phyloP scores from a whole-genome alignment of 2,888 invertebrate genomes.

The Conops quadrifasciatus region DNA sequence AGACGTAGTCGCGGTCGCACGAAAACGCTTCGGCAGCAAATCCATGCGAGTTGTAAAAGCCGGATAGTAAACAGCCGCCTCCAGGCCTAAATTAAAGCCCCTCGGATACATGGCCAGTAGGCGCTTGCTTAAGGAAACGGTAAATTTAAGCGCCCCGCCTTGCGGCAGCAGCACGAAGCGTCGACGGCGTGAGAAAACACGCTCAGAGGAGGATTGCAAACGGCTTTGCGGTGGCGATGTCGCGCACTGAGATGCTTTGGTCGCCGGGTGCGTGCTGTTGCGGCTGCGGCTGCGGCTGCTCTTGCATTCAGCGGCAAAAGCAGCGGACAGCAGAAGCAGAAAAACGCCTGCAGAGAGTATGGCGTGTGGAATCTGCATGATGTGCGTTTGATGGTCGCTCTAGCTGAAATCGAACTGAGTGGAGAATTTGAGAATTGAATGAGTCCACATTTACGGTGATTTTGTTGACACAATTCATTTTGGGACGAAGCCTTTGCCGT shows the following conservation, averaged over 20 bases:
- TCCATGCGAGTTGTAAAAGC: constrained; percentile 54
- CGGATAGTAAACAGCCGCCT: constrained; percentile 57
- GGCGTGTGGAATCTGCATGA: neutral
- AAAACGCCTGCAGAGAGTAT: no score
- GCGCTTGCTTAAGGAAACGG: constrained; percentile 52
- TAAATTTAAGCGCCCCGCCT: constrained; percentile 57
- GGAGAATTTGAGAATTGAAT: neutral
- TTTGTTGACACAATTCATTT: constrained; percentile 1
- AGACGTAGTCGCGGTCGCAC: constrained; percentile 52
- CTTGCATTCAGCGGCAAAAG: no score
- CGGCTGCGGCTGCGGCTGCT: no score
- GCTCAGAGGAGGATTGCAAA: constrained; percentile 49
- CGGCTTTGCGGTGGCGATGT: constrained; percentile 28
- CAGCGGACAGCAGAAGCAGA: no score
- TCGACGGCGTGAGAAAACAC: constrained; percentile 56
- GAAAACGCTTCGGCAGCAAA: constrained; percentile 57
- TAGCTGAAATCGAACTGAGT: constrained; percentile 8
- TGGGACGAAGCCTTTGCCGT: no score
- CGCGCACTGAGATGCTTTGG: no score
- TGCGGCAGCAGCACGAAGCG: constrained; percentile 58
- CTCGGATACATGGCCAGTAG: constrained; percentile 52
- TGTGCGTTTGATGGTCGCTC: neutral
- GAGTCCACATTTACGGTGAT: neutral
- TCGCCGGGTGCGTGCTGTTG: no score
- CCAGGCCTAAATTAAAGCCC: constrained; percentile 52